Conservation (phyloP, 2,797 vertebrate genomes). For the Poeciliopsis paucimaculata region DNA sequence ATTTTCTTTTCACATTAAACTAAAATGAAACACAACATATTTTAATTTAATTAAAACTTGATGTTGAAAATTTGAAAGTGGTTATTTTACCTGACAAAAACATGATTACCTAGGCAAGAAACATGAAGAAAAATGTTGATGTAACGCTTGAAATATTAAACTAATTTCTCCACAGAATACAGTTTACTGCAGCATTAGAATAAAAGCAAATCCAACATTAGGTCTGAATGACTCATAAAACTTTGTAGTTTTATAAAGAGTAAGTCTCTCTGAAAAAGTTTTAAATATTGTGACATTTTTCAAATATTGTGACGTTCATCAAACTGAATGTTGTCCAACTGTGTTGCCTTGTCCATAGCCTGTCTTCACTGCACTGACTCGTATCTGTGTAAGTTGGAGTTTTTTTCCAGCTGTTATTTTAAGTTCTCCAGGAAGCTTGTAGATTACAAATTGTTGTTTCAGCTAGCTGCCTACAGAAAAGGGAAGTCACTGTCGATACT, state of each 20-base stretch:
- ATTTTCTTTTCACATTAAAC: background rate
- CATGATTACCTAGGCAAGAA: slow-evolving; percentile 37
- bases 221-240: background rate
- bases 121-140: slow-evolving; percentile 37
- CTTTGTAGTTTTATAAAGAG: background rate
- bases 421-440: background rate
- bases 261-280: background rate
- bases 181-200: background rate
- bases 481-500: background rate
- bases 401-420: background rate
- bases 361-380: background rate
- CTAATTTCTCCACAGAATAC: background rate
- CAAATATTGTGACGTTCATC: background rate
- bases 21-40: background rate
- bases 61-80: background rate
- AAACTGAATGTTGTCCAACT: background rate
- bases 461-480: background rate
- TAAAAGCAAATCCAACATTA: background rate
- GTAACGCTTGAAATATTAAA: background rate
- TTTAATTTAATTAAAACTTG: background rate
- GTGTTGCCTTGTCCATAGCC: background rate
- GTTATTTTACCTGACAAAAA: slow-evolving; percentile 43
- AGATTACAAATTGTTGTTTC: background rate
- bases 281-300: background rate
- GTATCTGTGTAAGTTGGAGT: too few species aligned